These are phyloP conservation scores for Lasiommata megera DNA, from an alignment of 2,888 invertebrate genomes.

Conservation along the genomic window DNA sequence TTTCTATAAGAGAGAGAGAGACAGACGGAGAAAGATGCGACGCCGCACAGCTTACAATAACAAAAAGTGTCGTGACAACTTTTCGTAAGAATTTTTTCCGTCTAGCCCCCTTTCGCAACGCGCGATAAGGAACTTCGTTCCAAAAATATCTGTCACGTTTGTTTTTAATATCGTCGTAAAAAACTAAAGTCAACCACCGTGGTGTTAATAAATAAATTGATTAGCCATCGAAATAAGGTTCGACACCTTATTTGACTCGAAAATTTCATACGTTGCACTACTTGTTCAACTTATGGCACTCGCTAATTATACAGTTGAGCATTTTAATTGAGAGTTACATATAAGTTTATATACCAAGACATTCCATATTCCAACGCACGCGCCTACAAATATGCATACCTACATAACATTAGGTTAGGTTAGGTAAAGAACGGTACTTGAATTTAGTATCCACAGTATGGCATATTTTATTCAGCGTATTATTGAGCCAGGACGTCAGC, in stretches of 20 bases:
- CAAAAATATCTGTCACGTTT: neutral
- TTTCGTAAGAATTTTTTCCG: too few relatives aligned
- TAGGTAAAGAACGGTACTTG: neutral
- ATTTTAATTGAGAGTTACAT: slow-evolving; percentile 22
- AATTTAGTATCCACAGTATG: neutral
- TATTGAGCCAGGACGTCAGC: too few relatives aligned
- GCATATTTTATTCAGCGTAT: neutral
- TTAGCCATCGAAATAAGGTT: neutral
- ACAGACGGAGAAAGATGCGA: too few relatives aligned
- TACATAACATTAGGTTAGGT: slow-evolving; percentile 9
- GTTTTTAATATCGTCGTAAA: neutral
- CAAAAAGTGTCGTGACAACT: too few relatives aligned
- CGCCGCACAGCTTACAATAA: too few relatives aligned
- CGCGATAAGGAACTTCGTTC: too few relatives aligned
- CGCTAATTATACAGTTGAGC: slow-evolving; percentile 23
- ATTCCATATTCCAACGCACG: slow-evolving; percentile 19
- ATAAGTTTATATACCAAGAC: neutral
- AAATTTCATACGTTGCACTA: slow-evolving; percentile 1
- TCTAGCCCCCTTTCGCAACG: too few relatives aligned
- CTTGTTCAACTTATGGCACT: neutral
- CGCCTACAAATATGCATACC: slow-evolving; percentile 14
- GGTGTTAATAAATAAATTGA: neutral
- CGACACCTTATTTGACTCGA: neutral
- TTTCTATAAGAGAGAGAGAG: too few relatives aligned
- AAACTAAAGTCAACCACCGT: slow-evolving; percentile 2